phyloP scores from a whole-genome alignment of 2,797 vertebrate genomes.

The Okamejei kenojei region DNA sequence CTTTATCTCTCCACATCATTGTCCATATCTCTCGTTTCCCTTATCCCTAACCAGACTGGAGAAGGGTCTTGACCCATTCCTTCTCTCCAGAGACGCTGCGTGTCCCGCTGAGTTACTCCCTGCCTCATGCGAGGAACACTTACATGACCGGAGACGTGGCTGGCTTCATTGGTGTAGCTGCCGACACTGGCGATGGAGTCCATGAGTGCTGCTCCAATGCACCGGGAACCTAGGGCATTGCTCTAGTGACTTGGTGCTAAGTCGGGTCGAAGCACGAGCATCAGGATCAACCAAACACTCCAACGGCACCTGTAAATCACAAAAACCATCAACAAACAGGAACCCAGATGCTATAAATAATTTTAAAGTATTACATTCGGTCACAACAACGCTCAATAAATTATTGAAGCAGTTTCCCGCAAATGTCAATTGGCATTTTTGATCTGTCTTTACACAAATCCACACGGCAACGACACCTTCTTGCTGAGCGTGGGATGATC shows the following conservation, averaged over 20 bases:
- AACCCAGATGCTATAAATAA: not conserved
- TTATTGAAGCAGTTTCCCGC: not conserved
- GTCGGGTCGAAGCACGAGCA: not conserved
- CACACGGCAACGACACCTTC: too few relatives aligned
- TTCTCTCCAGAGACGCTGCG: too few relatives aligned
- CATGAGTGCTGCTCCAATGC: slow-evolving; percentile 61
- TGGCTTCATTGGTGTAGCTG: slow-evolving; percentile 76
- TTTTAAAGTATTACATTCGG: not conserved
- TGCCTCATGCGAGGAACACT: slow-evolving; percentile 42
- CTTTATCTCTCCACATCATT: too few relatives aligned
- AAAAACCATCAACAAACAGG: not conserved
- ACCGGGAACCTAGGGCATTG: slow-evolving; percentile 76
- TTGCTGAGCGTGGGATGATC: too few relatives aligned
- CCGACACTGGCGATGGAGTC: slow-evolving; percentile 57
- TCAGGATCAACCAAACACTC: not conserved
- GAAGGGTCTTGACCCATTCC: too few relatives aligned
- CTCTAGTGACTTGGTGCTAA: slow-evolving; percentile 44
- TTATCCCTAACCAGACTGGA: too few relatives aligned
- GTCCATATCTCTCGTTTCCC: too few relatives aligned
- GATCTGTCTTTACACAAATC: not conserved
- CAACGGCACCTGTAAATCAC: not conserved
- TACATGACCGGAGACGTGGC: slow-evolving; percentile 63
- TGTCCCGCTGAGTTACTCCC: too few relatives aligned
- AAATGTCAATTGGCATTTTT: not conserved
- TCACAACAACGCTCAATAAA: not conserved